Evolutionary conservation across 2,113 vertebrate species (phyloP), one percentile per base, ranked within the genome.

Genomic region (Nansenia antarctica): DNA sequence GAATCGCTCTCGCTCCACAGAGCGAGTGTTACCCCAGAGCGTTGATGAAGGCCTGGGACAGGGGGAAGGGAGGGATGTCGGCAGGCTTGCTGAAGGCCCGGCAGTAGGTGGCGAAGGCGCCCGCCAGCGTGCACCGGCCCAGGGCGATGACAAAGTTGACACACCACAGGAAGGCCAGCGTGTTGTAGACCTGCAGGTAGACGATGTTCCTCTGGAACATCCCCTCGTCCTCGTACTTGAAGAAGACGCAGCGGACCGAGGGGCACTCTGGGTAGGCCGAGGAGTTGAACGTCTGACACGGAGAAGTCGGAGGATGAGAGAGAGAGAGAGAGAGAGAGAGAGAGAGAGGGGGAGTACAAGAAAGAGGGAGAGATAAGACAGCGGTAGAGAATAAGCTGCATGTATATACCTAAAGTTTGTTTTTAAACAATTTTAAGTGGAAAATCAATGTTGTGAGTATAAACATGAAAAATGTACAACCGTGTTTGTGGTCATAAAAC

Each of bases 121-220:
- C 92, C 0, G 92, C 90, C 60, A 93, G 67, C 3, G 90, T 87
- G n/a, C 92, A 92, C 69, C 92, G 89, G 5, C 92, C 92, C 42
- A 93, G 80, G 9, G 92, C 92, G 26, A 93, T 78, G 11, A 91
- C 90, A 27, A 91, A 93, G 81, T 93, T 93, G 30, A 90, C n/a
- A 20, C 85, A 90, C 92, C 92, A 93, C 67, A 93, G 85, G 60
- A 93, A 87, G 14, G 87, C 92, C 4, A 93, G 20, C 37, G 91
- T 34, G 0, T 86, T 91, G 7, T 91, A 93, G 69, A 92, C 83
- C 83, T 93, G 92, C 57, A 93, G 87, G 64, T 89, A 90, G 84
- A 92, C 92, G 73, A 93, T 61, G 71, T 89, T 88, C 18, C 77
- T 80, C 35, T 91, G 91, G 57, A 79, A 79, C 3, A 74, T 70